Conservation (phyloP, 2,888 invertebrate genomes). For the Aspidapion aeneum region DNA sequence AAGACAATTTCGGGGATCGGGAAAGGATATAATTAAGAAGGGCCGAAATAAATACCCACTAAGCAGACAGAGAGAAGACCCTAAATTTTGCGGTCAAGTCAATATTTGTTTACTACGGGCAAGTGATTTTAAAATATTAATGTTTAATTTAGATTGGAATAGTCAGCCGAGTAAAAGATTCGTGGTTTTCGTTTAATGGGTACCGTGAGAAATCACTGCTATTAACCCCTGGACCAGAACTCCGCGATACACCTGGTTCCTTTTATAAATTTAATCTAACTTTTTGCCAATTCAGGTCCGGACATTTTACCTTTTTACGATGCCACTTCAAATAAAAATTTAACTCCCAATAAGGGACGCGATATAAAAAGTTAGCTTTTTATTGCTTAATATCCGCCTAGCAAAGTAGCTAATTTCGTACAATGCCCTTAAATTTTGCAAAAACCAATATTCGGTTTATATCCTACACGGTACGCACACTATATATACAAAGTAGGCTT, state of each 20-base stretch:
- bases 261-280: not conserved
- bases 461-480: not conserved
- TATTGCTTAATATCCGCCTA: not conserved
- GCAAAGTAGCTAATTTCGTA: not conserved
- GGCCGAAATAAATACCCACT: not conserved
- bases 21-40: not conserved
- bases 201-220: slow-evolving; percentile 21
- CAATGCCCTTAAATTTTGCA: not conserved
- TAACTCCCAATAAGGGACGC: not conserved
- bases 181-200: slow-evolving; percentile 19
- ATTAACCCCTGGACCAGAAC: slow-evolving; percentile 20
- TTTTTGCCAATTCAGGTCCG: not conserved
- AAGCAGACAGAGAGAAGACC: not conserved
- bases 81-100: slow-evolving; percentile 18
- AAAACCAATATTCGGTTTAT: not conserved
- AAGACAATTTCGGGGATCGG: not conserved
- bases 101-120: slow-evolving; percentile 25
- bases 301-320: not conserved
- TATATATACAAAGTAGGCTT: too few relatives aligned
- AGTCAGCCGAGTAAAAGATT: slow-evolving; percentile 21
- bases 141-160: slow-evolving; percentile 25
- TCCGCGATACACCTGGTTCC: slow-evolving; percentile 19
- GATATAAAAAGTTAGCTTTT: not conserved
- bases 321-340: not conserved
- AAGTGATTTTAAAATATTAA: slow-evolving; percentile 22